A percentile compares a stretch with the other conserved stretches of the same genome.
phyloP scores from a whole-genome alignment of 1,140 invertebrate species.

The Planococcus citri region DNA sequence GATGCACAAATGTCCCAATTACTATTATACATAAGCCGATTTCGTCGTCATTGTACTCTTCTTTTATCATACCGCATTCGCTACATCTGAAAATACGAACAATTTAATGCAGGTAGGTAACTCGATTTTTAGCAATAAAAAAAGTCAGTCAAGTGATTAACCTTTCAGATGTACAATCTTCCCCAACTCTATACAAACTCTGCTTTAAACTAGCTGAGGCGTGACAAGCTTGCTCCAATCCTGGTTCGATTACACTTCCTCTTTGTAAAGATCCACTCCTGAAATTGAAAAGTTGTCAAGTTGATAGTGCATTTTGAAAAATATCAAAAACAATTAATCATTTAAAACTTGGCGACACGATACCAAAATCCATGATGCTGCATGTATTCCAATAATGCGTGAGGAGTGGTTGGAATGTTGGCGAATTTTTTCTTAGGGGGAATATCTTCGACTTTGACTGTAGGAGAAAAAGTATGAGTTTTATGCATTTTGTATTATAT shows the following conservation, averaged over 20 bases:
- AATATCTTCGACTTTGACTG: slow-evolving; percentile 2
- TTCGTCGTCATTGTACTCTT: slow-evolving; percentile 96
- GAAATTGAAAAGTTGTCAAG: not conserved
- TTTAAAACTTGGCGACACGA: not conserved
- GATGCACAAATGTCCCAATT: slow-evolving; percentile 87
- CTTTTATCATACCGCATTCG: slow-evolving; percentile 67
- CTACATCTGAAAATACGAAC: slow-evolving; percentile 44
- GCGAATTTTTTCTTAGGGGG: not conserved
- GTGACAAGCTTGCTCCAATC: slow-evolving; percentile 37
- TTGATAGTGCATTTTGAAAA: not conserved
- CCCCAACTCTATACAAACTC: slow-evolving; percentile 35
- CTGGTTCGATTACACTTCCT: slow-evolving; percentile 31
- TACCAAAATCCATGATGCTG: slow-evolving; percentile 26
- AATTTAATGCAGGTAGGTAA: too few relatives aligned
- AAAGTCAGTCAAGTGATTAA: too few relatives aligned
- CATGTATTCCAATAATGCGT: slow-evolving; percentile 23
- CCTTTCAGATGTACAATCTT: slow-evolving; percentile 23
- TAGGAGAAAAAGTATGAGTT: not conserved
- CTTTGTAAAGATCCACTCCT: slow-evolving; percentile 10
- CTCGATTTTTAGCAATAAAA: too few relatives aligned
- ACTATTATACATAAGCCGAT: slow-evolving; percentile 87
- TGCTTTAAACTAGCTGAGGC: slow-evolving; percentile 42
- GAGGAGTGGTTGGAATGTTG: slow-evolving; percentile 21
- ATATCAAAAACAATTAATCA: not conserved
- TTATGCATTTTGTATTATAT: too few relatives aligned